Percentiles rank a stretch among this genome's conserved stretches.
Conservation (phyloP, 2,113 vertebrate species). For the Otocyon megalotis region DNA sequence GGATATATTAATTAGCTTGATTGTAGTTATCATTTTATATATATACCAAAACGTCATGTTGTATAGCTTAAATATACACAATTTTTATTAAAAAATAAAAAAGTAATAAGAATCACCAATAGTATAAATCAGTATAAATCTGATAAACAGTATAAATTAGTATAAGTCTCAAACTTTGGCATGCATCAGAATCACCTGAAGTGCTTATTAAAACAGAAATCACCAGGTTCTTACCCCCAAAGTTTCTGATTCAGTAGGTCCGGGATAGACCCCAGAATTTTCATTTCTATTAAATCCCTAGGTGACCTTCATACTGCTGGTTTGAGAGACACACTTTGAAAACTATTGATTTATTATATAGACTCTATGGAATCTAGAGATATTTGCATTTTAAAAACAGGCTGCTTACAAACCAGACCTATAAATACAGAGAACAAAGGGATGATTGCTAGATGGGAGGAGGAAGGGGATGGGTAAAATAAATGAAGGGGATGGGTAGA, state of each 20-base stretch:
- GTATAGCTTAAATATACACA: background rate
- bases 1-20: background rate
- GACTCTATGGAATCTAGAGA: background rate
- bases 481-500: background rate
- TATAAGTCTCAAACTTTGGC: background rate
- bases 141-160: background rate
- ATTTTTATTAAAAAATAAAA: background rate
- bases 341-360: background rate
- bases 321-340: background rate
- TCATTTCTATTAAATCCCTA: background rate
- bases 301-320: background rate
- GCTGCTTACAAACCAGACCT: background rate
- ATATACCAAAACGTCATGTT: background rate
- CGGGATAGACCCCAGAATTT: background rate
- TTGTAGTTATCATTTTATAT: background rate
- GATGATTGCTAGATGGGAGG: background rate
- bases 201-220: background rate
- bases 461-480: background rate
- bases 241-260: conserved; percentile 28
- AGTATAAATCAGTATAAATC: background rate
- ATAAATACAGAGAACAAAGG: background rate
- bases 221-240: background rate
- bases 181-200: background rate
- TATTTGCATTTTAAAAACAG: background rate
- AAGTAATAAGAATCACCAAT: background rate